Evolutionary conservation across 2,113 vertebrate genomes (phyloP).

Genomic region (Gambusia affinis): DNA sequence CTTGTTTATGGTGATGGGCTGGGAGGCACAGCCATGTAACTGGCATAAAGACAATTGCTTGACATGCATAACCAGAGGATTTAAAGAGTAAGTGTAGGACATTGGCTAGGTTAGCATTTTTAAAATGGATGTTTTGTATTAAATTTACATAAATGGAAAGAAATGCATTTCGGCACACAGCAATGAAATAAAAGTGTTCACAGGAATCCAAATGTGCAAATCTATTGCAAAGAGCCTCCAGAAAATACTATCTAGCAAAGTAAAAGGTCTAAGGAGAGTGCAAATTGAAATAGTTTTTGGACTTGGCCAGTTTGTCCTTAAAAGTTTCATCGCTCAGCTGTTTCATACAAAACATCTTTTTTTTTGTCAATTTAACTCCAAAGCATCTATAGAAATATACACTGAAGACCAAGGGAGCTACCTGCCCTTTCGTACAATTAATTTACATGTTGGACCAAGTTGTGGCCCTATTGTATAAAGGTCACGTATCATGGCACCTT

Average conservation of each 20-base stretch:
- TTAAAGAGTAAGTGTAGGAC: conserved; percentile 9
- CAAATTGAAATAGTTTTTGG: not conserved
- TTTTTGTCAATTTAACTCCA: conserved; percentile 46
- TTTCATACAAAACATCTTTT: not conserved
- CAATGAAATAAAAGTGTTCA: too few species aligned
- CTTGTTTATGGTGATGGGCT: conserved; percentile 61
- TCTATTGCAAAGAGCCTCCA: not conserved
- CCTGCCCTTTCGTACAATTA: conserved; percentile 70
- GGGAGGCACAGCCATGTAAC: conserved; percentile 60
- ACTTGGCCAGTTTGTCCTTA: too few species aligned
- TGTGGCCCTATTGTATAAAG: conserved; percentile 72
- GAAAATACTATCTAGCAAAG: not conserved
- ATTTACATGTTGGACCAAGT: conserved; percentile 77
- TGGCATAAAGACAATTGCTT: conserved; percentile 66
- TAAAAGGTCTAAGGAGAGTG: not conserved
- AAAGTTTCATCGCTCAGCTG: not conserved
- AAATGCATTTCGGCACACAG: too few species aligned
- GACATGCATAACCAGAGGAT: conserved; percentile 27
- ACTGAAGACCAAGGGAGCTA: conserved; percentile 67
- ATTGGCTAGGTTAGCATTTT: not conserved
- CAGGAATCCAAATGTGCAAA: too few species aligned
- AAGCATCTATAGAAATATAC: conserved; percentile 44
- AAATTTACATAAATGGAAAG: too few species aligned
- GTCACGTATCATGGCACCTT: conserved; percentile 60
- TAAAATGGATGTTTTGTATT: not conserved